Conservation (phyloP, 2,113 vertebrate genomes). For the Zootoca vivipara region DNA sequence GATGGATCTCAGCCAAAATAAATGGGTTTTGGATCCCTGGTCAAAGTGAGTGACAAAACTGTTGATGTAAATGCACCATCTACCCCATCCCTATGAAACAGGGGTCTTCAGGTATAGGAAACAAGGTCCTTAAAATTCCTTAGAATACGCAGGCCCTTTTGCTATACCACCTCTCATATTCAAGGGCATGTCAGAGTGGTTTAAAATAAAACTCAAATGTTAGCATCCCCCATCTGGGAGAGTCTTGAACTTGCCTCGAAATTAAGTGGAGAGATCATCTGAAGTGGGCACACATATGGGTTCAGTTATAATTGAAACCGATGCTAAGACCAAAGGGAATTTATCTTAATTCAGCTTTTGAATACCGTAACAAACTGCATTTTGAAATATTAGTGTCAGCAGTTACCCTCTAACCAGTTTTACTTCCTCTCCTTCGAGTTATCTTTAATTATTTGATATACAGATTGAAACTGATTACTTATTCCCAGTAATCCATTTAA, state of each 20-base stretch:
- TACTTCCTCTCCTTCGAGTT: constrained; percentile 13
- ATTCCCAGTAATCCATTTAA: constrained; percentile 17
- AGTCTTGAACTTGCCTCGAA: constrained; percentile 1
- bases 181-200: not conserved
- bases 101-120: not conserved
- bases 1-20: not conserved
- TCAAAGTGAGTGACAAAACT: not conserved
- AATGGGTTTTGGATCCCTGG: not conserved
- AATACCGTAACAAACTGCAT: constrained; percentile 1
- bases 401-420: not conserved
- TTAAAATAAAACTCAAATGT: not conserved
- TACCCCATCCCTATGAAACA: not conserved
- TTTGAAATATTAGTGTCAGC: not conserved
- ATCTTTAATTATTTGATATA: constrained; percentile 1
- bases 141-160: not conserved
- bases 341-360: constrained; percentile 29
- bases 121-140: not conserved
- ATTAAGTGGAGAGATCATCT: not conserved
- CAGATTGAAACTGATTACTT: constrained; percentile 12
- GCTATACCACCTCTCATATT: not conserved
- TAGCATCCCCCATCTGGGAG: constrained; percentile 1
- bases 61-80: too few relatives aligned
- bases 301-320: constrained; percentile 19
- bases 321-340: not conserved
- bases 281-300: constrained; percentile 21